Evolutionary conservation across 1,140 invertebrate species (phyloP), one percentile per base, ranked within the genome.

Genomic region (Stegodyphus dumicola): DNA sequence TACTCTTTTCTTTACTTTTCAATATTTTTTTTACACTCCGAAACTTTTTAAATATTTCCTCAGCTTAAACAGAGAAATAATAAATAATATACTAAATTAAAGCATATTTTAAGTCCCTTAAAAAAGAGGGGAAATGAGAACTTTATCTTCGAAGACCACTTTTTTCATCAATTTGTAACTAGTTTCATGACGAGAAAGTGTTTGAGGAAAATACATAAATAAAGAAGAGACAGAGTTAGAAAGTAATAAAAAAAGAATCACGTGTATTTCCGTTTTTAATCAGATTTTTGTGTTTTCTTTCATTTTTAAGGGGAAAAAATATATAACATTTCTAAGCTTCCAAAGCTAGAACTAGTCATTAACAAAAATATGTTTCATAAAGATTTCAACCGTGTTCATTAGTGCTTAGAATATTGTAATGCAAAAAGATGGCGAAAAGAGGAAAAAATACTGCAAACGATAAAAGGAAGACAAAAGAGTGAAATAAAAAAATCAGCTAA

Each of bases 281-380:
- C 79, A 83, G 53, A 83, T 83, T 83, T 60, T 75, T 51, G 48
- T 83, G 69, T 83, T 73, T 83, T 83, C 78, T 71, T 70, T 70
- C 67, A 7, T 18, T 66, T 78, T 80, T 71, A 54, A 73, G 60
- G 54, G 17, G 65, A 83, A 83, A 71, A 74, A 83, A 52, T 52
- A 83, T 75, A 53, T 83, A 33, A 83, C 65, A 69, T 84, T 76
- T 84, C 71, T 84, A 17, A 69, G 51, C 18, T 49, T n/a, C 49
- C n/a, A 17, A 60, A 53, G 73, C 7, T 52, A 65, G 48, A 81
- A 60, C 51, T 83, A 76, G 81, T 84, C 81, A 84, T 84, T 84
- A 84, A 84, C 81, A 84, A 84, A 84, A 84, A 84, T 76, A 76
- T 49, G 60, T 76, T 84, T 76, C 81, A 84, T 76, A 67, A 84